phyloP scores from a whole-genome alignment of 2,113 vertebrate species.

The Corythornis madagascariensis region DNA sequence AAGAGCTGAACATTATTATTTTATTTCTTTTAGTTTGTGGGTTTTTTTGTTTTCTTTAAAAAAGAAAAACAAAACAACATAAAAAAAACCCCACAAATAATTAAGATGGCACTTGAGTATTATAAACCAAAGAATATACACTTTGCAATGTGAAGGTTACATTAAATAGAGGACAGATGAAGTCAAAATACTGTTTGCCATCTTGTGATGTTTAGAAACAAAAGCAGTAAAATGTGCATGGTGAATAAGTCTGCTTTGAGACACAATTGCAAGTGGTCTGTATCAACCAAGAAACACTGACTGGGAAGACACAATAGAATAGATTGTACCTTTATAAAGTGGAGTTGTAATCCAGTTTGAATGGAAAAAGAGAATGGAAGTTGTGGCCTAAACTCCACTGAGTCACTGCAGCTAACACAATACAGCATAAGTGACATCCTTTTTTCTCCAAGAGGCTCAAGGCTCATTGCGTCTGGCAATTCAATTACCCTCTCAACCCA shows the following conservation, averaged over 20 bases:
- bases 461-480: slow-evolving; percentile 68
- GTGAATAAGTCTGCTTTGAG: slow-evolving; percentile 30
- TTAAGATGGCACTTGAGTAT: not conserved
- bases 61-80: not conserved
- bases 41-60: not conserved
- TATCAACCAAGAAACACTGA: slow-evolving; percentile 18
- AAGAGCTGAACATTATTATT: not conserved
- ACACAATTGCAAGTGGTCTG: slow-evolving; percentile 2
- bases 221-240: slow-evolving; percentile 2
- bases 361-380: slow-evolving; percentile 66
- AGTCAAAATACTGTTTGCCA: not conserved
- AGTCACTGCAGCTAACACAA: slow-evolving; percentile 60
- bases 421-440: slow-evolving; percentile 51
- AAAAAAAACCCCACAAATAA: not conserved
- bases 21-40: no score
- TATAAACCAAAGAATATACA: not conserved
- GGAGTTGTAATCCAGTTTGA: slow-evolving; percentile 69
- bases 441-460: slow-evolving; percentile 60
- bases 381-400: slow-evolving; percentile 57
- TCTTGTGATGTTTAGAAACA: not conserved
- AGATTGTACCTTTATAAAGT: slow-evolving; percentile 58
- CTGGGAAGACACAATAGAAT: slow-evolving; percentile 52
- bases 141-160: not conserved
- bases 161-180: not conserved
- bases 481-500: slow-evolving; percentile 77